Base-by-base conservation (phyloP, 2,888 invertebrate species). In the Julus scanicus region DNA sequence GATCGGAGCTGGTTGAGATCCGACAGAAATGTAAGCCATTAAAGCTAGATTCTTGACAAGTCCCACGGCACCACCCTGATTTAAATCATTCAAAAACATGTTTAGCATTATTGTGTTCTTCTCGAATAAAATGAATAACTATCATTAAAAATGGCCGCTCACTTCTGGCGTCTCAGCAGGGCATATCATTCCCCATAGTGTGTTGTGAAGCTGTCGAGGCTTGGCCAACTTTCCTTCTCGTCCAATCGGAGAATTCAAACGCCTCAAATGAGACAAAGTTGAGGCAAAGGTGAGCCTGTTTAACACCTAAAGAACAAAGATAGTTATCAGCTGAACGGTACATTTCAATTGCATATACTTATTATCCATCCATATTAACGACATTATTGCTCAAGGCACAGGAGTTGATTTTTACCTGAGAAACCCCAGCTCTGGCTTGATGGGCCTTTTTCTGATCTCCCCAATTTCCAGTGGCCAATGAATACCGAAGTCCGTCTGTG, bases 391-490 rank as follows among this genome's bases (percentile, higher is more conserved):
- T 3, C 8, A 29, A 11, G 11, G 9, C 29, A 53, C 17, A 15
- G 53, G 15, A 17, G 13, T 4, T 11, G 4, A 40, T 17, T 86
- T 44, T 89, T 90, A 94, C 94, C 94, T 98, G 97, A 86, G 98
- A 97, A 44, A 98, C 98, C 86, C 98, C 98, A 90, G 98, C 98
- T 93, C 98, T 94, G 39, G 98, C 99, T 93, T 98, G 98, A 95
- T 99, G 99, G 88, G 99, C 99, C 92, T 99, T 99, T 93, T 99
- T 99, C 93, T 99, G 99, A 92, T 99, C 99, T 86, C 99, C 99
- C 99, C 99, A 99, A 93, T 99, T 99, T 63, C 99, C 99, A 53
- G 99, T 99, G 90, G 99, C 99, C 91, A 99, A 94, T 0, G 99
- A 99, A 92, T 99, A 99, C 90, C 98, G 94, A 88, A 99, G 93